phyloP scores from a whole-genome alignment of 2,113 vertebrate species.

The Pteruthius melanotis region DNA sequence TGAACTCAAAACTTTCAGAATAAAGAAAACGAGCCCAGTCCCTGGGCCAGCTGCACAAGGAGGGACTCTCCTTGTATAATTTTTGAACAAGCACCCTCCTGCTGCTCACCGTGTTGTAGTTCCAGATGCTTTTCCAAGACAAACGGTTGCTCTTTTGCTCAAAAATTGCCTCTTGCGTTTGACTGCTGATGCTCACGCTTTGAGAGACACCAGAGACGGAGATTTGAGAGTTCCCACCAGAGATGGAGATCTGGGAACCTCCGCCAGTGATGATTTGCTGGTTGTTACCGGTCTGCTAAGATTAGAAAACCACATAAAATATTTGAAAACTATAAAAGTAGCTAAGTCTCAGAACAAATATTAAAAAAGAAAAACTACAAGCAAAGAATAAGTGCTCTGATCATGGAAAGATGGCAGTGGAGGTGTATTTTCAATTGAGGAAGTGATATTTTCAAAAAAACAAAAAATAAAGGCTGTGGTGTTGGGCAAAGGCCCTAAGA shows the following conservation, averaged over 20 bases:
- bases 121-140: constrained; percentile 55
- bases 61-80: accelerated
- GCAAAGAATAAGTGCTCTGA: accelerated
- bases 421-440: accelerated
- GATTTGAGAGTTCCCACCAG: not conserved
- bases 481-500: accelerated
- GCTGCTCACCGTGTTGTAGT: constrained; percentile 38
- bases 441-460: accelerated
- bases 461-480: accelerated
- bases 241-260: not conserved
- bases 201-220: not conserved
- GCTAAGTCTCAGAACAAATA: accelerated
- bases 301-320: accelerated
- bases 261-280: not conserved
- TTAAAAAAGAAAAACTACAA: accelerated
- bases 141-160: not conserved
- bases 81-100: not conserved
- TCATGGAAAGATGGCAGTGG: accelerated
- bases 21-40: accelerated
- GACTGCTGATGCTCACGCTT: not conserved
- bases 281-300: not conserved
- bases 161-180: not conserved
- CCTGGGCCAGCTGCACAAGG: not conserved
- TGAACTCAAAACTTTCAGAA: accelerated
- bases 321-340: accelerated